Evolutionary conservation across 2,797 vertebrate genomes (phyloP), one percentile per base, ranked within the genome.

Genomic region (Trachurus trachurus): DNA sequence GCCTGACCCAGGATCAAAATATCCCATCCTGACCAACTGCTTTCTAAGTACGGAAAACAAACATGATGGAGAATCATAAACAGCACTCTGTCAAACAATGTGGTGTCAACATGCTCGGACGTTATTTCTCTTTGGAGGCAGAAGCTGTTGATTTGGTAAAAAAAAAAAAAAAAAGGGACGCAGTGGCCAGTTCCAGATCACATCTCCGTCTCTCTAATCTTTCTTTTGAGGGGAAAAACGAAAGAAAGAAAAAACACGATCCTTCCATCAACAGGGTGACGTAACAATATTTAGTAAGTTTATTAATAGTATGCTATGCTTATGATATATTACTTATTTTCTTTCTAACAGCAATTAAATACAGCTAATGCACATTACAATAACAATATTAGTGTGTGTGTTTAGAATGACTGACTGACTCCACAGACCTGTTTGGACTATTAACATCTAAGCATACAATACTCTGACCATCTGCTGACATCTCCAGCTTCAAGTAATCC

Each of bases 1-100:
- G 71, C 22, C 53, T 81, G 81, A 93, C 89, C 88, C 69, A 5
- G 22, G 75, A 80, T 89, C 29, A 88, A 92, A 92, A 92, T 93
- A 95, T 81, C 88, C 58, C 67, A 56, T 74, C 66, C 78, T 76
- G 80, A 82, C 91, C 82, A 71, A 73, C 53, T 21, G 53, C 64
- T 31, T 61, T 79, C 81, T 71, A 88, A 90, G 75, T 82, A 72
- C 74, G 69, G 81, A 91, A 86, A 81, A 82, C 78, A 89, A 91
- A 90, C 85, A 87, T 37, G 72, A 83, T 40, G 42, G 50, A 44
- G 66, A 80, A 85, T 86, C 78, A 87, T 78, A 88, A 85, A 82
- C 75, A 56, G 71, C 72, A 68, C 34, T 31, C 52, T 84, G 87
- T 77, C 66, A 75, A 85, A 88, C 64, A 78, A 81, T 64, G 70